phyloP scores from a whole-genome alignment of 2,888 invertebrate species.

The Eudasyphora cyanicolor region DNA sequence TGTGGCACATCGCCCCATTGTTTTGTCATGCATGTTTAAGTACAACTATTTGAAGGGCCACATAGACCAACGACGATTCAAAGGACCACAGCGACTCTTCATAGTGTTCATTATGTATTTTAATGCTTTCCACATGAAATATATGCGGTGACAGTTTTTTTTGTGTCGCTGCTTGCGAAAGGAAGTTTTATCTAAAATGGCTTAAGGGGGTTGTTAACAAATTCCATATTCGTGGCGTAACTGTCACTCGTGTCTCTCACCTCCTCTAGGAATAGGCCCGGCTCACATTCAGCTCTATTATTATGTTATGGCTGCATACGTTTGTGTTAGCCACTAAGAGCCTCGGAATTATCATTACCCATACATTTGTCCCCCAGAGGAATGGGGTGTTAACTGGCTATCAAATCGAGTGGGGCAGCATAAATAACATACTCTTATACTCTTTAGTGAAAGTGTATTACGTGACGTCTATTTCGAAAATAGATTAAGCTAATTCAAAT shows the following conservation, averaged over 20 bases:
- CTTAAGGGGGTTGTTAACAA: neutral
- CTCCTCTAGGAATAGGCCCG: slow-evolving; percentile 10
- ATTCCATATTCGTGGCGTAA: neutral
- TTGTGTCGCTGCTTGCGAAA: neutral
- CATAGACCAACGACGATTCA: too few relatives aligned
- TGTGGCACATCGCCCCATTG: too few relatives aligned
- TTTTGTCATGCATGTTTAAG: too few relatives aligned
- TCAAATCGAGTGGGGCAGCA: too few relatives aligned
- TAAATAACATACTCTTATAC: too few relatives aligned
- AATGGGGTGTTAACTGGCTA: neutral
- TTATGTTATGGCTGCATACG: neutral
- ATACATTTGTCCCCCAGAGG: neutral
- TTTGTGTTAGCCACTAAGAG: neutral
- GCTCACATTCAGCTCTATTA: neutral
- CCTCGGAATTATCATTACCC: neutral
- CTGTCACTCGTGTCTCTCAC: neutral
- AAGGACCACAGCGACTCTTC: too few relatives aligned
- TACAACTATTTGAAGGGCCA: too few relatives aligned
- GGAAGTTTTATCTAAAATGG: neutral
- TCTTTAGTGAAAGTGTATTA: too few relatives aligned
- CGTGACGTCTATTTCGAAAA: too few relatives aligned
- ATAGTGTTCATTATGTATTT: too few relatives aligned
- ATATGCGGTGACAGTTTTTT: neutral
- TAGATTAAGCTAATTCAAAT: too few relatives aligned
- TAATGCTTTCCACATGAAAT: neutral